phyloP scores from a whole-genome alignment of 2,797 vertebrate genomes.

The Carapus acus region DNA sequence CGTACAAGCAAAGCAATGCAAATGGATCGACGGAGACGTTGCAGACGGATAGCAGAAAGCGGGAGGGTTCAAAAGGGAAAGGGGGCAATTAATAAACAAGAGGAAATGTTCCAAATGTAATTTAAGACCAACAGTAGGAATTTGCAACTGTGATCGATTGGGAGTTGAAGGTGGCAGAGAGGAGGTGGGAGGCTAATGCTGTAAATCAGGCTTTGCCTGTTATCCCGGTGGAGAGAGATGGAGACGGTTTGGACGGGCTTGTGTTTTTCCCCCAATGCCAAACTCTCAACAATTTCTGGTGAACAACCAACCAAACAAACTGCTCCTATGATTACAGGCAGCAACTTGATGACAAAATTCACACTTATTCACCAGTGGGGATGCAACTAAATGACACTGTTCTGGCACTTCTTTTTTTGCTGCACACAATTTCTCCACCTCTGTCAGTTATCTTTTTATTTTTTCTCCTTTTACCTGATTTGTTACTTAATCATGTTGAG shows the following conservation, averaged over 20 bases:
- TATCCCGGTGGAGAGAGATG: conserved; percentile 15
- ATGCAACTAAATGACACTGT: conserved; percentile 41
- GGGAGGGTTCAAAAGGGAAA: conserved; percentile 24
- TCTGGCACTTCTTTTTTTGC: conserved; percentile 22
- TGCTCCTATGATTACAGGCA: conserved; percentile 27
- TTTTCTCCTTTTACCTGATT: conserved; percentile 25
- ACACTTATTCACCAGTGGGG: conserved; percentile 26
- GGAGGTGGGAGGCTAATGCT: conserved; percentile 19
- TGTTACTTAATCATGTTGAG: conserved; percentile 11
- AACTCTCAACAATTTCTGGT: conserved; percentile 22
- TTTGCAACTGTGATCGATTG: conserved; percentile 35
- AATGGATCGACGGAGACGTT: conserved; percentile 35
- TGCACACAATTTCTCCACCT: conserved; percentile 5
- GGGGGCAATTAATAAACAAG: conserved; percentile 28
- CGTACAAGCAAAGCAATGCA: conserved; percentile 32
- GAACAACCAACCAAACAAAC: conserved; percentile 33
- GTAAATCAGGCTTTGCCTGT: conserved; percentile 21
- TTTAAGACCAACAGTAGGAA: conserved; percentile 22
- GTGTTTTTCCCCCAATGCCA: too few species aligned
- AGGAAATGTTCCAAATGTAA: conserved; percentile 21
- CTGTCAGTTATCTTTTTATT: conserved; percentile 1
- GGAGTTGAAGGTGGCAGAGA: conserved; percentile 13
- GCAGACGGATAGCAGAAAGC: conserved; percentile 36
- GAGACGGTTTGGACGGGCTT: conserved; percentile 11
- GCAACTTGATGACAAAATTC: conserved; percentile 28